Evolutionary conservation across 1,140 invertebrate species (phyloP).

Genomic region (Papilio aristodemus): DNA sequence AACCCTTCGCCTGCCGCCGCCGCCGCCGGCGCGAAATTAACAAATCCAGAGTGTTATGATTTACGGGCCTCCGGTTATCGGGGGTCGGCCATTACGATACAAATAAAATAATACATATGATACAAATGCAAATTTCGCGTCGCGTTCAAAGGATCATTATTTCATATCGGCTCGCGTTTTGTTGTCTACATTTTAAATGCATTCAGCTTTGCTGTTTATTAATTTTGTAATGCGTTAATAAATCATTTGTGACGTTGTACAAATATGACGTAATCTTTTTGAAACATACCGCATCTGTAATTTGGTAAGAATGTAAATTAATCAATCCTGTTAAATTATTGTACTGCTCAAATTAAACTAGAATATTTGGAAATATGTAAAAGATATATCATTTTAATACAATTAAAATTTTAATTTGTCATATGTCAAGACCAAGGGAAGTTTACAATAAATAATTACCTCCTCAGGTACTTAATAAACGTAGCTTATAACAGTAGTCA

Average conservation of each 20-base stretch:
- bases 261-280: slow-evolving; percentile 20
- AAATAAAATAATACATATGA: slow-evolving; percentile 56
- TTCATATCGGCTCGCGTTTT: slow-evolving; percentile 34
- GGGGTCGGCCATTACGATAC: slow-evolving; percentile 52
- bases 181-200: slow-evolving; percentile 29
- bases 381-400: no score
- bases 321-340: background rate
- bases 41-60: slow-evolving; percentile 65
- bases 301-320: background rate
- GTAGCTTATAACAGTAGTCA: no score
- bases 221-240: slow-evolving; percentile 20
- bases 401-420: no score
- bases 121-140: slow-evolving; percentile 52
- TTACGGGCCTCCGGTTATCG: slow-evolving; percentile 50
- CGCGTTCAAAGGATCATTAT: slow-evolving; percentile 36
- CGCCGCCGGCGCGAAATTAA: slow-evolving; percentile 47
- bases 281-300: background rate
- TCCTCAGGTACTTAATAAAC: no score
- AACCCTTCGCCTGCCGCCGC: slow-evolving; percentile 51
- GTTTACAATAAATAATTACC: no score
- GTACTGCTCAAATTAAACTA: background rate
- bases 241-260: slow-evolving; percentile 22
- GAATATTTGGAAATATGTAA: no score
- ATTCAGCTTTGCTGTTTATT: slow-evolving; percentile 4
- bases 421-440: no score